These are phyloP conservation scores for Rutpela maculata DNA, from an alignment of 2,888 invertebrate species.

Conservation along the genomic window DNA sequence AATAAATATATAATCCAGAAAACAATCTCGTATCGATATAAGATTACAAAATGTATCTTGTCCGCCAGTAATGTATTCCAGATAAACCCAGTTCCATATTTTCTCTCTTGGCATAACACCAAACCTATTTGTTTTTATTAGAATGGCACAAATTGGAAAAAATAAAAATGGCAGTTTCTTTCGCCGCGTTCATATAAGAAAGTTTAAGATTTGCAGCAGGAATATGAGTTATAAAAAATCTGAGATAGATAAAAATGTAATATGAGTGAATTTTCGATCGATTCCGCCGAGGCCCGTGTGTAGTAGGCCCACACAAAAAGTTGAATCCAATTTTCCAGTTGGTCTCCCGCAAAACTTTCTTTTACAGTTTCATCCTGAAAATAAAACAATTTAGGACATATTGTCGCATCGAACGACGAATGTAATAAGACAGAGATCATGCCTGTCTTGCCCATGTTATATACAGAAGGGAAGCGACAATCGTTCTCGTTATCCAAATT, in stretches of 20 bases:
- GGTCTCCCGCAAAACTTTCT: conserved; percentile 70
- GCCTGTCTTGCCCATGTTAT: conserved; percentile 25
- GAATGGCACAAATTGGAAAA: conserved; percentile 39
- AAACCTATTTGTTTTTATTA: conserved; percentile 48
- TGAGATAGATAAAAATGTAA: conserved; percentile 32
- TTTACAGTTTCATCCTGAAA: conserved; percentile 67
- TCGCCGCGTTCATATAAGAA: not conserved
- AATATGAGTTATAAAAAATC: conserved; percentile 42
- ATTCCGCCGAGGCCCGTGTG: conserved; percentile 41
- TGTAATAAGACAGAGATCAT: conserved; percentile 41
- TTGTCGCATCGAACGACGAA: conserved; percentile 64
- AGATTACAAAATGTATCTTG: conserved; percentile 33
- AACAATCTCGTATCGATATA: conserved; percentile 30
- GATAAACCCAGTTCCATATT: conserved; percentile 18
- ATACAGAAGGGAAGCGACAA: conserved; percentile 17
- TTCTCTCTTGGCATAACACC: conserved; percentile 43
- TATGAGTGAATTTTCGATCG: conserved; percentile 29
- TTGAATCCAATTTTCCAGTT: conserved; percentile 71
- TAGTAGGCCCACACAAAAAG: conserved; percentile 64
- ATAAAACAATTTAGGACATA: conserved; percentile 71
- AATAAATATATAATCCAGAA: conserved; percentile 28
- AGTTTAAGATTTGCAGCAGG: conserved; percentile 9
- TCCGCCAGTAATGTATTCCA: conserved; percentile 33
- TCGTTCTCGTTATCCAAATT: conserved; percentile 9
- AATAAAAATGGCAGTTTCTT: conserved; percentile 25